Evolutionary conservation across 2,797 vertebrate genomes (phyloP).

Genomic region (Poeciliopsis turneri): DNA sequence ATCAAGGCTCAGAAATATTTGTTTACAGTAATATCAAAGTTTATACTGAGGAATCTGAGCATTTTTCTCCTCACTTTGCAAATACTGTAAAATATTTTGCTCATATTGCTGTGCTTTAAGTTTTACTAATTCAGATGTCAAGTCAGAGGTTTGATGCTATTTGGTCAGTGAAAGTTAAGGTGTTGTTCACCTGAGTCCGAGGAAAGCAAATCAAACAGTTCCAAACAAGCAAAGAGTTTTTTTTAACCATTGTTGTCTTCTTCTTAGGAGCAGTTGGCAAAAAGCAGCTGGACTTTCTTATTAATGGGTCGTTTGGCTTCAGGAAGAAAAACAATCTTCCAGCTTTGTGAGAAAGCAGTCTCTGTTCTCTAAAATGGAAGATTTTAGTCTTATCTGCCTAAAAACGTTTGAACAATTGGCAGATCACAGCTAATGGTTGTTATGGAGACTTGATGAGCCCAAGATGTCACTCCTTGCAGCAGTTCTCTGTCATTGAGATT

Average conservation of each 20-base stretch:
- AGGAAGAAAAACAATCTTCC: neutral
- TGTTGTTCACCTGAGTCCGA: neutral
- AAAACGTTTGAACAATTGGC: neutral
- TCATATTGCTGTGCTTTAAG: neutral
- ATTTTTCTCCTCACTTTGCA: neutral
- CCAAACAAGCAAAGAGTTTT: neutral
- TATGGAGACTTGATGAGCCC: neutral
- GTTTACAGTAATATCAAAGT: neutral
- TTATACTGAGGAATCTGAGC: neutral
- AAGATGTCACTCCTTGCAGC: neutral
- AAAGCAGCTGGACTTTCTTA: neutral
- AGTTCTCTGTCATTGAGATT: neutral
- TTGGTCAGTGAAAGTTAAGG: neutral
- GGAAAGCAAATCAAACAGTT: neutral
- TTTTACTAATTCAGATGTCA: neutral
- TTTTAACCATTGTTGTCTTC: neutral
- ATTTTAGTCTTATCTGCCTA: neutral
- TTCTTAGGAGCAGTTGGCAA: neutral
- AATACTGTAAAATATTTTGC: neutral
- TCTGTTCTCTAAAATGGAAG: neutral
- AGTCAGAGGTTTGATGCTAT: neutral
- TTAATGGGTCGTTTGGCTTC: neutral
- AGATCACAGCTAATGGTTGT: neutral
- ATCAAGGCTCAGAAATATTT: neutral
- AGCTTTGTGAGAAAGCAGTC: neutral